phyloP scores from a whole-genome alignment of 1,140 invertebrate genomes.

The Euwallacea similis region DNA sequence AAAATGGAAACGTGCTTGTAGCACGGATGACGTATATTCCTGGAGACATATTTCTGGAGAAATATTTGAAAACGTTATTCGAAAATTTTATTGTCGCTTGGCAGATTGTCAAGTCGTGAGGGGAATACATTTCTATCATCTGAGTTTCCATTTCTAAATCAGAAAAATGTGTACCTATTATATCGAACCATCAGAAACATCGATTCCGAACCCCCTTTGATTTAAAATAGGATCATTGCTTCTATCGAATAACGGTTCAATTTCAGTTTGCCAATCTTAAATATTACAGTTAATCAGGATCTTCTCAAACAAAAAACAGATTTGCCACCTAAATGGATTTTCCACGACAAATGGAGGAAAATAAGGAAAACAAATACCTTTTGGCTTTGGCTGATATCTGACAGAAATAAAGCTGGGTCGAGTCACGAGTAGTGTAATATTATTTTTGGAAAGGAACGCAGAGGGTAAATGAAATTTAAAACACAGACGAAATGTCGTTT shows the following conservation, averaged over 20 bases:
- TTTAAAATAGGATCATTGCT: no score
- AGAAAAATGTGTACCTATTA: no score
- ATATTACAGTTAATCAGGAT: background rate
- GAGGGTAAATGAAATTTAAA: slow-evolving; percentile 7
- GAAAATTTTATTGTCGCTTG: no score
- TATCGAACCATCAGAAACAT: no score
- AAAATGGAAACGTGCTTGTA: no score
- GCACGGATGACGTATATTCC: no score
- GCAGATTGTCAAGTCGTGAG: no score
- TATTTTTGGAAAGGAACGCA: slow-evolving; percentile 4
- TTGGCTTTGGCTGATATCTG: background rate
- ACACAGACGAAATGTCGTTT: background rate
- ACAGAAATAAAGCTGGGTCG: slow-evolving; percentile 5
- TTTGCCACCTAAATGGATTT: slow-evolving; percentile 3
- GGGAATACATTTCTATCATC: no score
- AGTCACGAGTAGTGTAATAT: slow-evolving; percentile 6
- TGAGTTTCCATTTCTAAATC: no score
- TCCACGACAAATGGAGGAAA: background rate
- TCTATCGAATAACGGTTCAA: background rate
- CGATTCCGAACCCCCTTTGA: no score
- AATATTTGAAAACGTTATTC: no score
- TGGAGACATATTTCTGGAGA: no score
- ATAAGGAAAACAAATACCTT: slow-evolving; percentile 3
- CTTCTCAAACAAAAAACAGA: background rate
- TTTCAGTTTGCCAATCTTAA: background rate